Evolutionary conservation across 2,888 invertebrate genomes (phyloP).

Genomic region (Scaptomyza caliginosa): DNA sequence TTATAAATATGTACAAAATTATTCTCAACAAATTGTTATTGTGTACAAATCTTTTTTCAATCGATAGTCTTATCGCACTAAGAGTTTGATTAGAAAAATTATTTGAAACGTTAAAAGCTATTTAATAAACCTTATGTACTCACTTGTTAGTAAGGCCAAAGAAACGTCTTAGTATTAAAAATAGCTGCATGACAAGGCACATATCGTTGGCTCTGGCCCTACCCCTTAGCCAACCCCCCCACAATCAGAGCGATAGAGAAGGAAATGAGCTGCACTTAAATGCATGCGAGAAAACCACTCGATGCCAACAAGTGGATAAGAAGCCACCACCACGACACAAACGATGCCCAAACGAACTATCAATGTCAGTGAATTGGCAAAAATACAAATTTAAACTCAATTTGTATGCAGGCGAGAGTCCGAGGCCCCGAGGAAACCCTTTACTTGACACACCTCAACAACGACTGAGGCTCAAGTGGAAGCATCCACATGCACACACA

Average conservation of each 20-base stretch:
- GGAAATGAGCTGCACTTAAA: conserved; percentile 79
- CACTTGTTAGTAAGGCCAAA: not conserved
- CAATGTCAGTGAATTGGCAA: conserved; percentile 81
- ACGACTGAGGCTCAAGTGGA: conserved; percentile 66
- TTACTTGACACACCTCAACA: conserved; percentile 79
- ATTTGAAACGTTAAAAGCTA: not conserved
- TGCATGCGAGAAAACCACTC: conserved; percentile 79
- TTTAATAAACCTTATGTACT: not conserved
- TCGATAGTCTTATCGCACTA: no score
- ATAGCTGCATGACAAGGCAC: conserved; percentile 67
- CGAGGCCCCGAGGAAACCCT: conserved; percentile 67
- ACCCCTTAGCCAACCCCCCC: no score
- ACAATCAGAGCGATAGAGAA: conserved; percentile 65
- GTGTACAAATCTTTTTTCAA: no score
- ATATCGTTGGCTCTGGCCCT: conserved; percentile 39
- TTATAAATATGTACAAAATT: not conserved
- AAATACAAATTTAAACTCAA: conserved; percentile 72
- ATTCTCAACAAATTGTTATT: not conserved
- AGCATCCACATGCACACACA: conserved; percentile 36
- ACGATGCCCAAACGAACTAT: conserved; percentile 80
- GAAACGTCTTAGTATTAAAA: conserved; percentile 55
- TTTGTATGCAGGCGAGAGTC: conserved; percentile 72
- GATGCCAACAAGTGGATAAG: conserved; percentile 80
- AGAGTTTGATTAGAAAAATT: no score
- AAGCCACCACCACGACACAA: conserved; percentile 80